phyloP scores from a whole-genome alignment of 2,113 vertebrate genomes.

The Engraulis encrasicolus region DNA sequence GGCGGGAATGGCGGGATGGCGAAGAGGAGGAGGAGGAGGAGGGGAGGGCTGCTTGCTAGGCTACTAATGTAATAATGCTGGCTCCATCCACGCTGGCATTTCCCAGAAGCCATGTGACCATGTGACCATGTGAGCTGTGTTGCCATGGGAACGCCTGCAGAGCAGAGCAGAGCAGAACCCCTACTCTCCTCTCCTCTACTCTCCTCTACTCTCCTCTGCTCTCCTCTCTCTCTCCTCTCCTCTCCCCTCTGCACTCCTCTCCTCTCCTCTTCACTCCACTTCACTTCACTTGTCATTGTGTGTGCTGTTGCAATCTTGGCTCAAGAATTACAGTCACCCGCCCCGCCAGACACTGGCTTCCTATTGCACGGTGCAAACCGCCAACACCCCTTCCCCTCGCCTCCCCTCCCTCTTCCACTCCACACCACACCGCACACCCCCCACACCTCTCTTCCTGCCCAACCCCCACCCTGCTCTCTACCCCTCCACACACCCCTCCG shows the following conservation, averaged over 20 bases:
- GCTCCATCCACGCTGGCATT: constrained; percentile 61
- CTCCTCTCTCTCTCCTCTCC: too few species aligned
- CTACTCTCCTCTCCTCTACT: too few species aligned
- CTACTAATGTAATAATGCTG: constrained; percentile 52
- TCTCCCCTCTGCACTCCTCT: too few species aligned
- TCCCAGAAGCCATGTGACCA: constrained; percentile 61
- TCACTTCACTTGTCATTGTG: constrained; percentile 57
- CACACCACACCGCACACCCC: too few species aligned
- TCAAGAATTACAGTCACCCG: constrained; percentile 37
- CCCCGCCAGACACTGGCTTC: constrained; percentile 24
- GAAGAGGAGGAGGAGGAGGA: constrained; percentile 22
- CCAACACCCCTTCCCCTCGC: background rate
- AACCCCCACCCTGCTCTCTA: background rate
- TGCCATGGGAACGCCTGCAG: constrained; percentile 66
- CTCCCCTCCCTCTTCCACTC: background rate
- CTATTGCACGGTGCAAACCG: constrained; percentile 24
- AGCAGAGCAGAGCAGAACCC: too few species aligned
- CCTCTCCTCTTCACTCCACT: too few species aligned
- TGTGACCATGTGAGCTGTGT: constrained; percentile 70
- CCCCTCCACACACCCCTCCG: too few species aligned
- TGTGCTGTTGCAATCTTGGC: constrained; percentile 48
- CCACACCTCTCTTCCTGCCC: too few species aligned
- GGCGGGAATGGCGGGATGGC: too few species aligned
- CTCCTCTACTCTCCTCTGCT: too few species aligned
- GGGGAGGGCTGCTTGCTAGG: constrained; percentile 22